These are phyloP conservation scores for Acridotheres tristis DNA, from an alignment of 2,797 vertebrate species.

Conservation along the genomic window DNA sequence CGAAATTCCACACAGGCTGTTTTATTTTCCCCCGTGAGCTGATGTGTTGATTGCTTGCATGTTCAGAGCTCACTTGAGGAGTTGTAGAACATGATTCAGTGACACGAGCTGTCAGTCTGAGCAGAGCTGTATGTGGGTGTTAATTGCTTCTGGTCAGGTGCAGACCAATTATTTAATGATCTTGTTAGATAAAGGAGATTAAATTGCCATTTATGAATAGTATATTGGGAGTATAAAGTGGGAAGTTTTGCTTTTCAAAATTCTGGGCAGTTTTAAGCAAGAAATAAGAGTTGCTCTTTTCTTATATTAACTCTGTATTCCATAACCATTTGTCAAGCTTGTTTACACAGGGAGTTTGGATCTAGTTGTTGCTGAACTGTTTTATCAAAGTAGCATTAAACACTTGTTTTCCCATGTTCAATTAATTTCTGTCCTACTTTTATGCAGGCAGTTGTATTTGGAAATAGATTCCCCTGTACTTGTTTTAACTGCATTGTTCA, in stretches of 20 bases:
- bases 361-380: slow-evolving; percentile 7
- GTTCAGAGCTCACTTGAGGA: neutral
- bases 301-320: neutral
- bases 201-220: neutral
- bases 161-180: neutral
- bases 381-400: slow-evolving; percentile 13
- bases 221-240: neutral
- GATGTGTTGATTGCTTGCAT: neutral
- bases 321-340: neutral
- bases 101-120: neutral
- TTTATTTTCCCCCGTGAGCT: neutral
- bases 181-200: neutral
- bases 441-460: neutral
- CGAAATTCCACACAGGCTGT: neutral
- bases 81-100: neutral
- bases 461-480: neutral
- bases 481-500: neutral
- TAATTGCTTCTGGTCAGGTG: slow-evolving; percentile 4
- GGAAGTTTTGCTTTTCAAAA: neutral
- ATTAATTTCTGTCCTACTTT: neutral
- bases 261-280: neutral
- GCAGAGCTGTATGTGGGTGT: neutral
- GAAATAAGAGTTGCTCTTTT: neutral
- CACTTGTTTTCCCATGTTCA: neutral
- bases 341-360: neutral